Base-by-base conservation (phyloP, 2,113 vertebrate species). In the Poeciliopsis turrubarensis region DNA sequence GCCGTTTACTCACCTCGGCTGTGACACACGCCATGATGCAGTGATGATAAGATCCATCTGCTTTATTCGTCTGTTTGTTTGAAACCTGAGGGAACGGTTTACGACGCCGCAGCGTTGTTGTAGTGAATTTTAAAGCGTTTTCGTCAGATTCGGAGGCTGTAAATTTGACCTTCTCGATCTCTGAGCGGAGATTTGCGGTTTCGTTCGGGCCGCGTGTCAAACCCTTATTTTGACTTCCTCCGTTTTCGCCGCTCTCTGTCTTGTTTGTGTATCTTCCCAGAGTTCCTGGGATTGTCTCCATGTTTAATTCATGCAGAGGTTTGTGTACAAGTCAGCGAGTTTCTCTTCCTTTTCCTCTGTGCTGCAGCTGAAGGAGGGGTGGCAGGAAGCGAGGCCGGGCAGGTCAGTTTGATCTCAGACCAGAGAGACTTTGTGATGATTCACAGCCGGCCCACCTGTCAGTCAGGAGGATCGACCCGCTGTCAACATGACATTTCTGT, bases 271-370 rank as follows among this genome's bases (percentile, higher is more conserved):
- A 72, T 81, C 76, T 34, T 73, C 61, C 60, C 30, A 3, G 32
- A 76, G 72, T 82, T 90, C 80, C 75, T 74, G 81, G 75, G 65
- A 81, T 80, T 73, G 69, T 83, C 72, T 25, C 0, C 70, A 85
- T 86, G 85, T 90, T 88, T 89, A 86, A 90, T 90, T 88, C 83
- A 90, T 82, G 79, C 44, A 47, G 75, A 67, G 39, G 54, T 79
- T 75, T 67, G 68, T 82, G 80, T 83, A 64, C 61, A 75, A 87
- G 77, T 66, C 74, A 79, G 70, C 44, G 57, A 4, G 75, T 65
- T 79, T 79, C 82, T 88, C 73, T 80, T 86, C 81, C 78, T 74
- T 61, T 44, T 80, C 85, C 74, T 75, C 22, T 60, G 26, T n/a
- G 31, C 65, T n/a, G 47, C 27, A 77, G 80, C 72, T 29, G 73